Evolutionary conservation across 1,140 invertebrate species (phyloP), one percentile per base, ranked within the genome.

Genomic region (Ladona fulva): DNA sequence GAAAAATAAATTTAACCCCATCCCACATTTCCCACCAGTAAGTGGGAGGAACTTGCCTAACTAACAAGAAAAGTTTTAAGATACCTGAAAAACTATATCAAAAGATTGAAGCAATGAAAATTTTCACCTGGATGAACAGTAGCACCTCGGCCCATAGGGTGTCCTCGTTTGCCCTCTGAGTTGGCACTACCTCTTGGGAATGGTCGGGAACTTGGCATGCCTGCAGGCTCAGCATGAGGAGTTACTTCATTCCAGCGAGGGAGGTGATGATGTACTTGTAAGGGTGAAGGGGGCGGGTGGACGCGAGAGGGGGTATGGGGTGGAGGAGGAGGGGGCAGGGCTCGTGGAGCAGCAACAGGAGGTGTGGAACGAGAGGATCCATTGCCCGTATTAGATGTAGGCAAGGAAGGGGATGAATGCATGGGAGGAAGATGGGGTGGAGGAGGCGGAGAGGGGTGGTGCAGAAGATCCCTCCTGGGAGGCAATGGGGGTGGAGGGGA

Each of bases 401-500:
- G 16, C 5, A 66, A 22, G 12, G 52, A 66, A 5, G 52, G 12
- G 16, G 52, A 3, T 66, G 52, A 66, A 66, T 16, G 52, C 16
- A 22, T 16, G n/a, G 52, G 52, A 5, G n/a, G 16, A 22, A 22
- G 52, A 12, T 66, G 52, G 16, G 52, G 52, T 66, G 52, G 52
- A 22, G 52, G 52, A 12, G 52, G 52, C 1, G 52, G 52, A 12
- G 52, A 66, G 52, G 52, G 52, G 52, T 66, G 52, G 52, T 66
- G 52, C 16, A 66, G 52, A 22, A 44, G 25, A 12, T 89, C 87
- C 29, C 86, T 82, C 78, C 90, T 84, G 19, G 90, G 90, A 24
- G 90, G 90, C 77, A 91, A 83, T 77, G 88, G 88, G 1, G 90
- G 90, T 25, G 91, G 90, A 22, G 88, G 88, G 10, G 86, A 88